Percentiles rank a stretch among this genome's conserved stretches.
These are phyloP conservation scores for Pycnomerus fuliginosus DNA, from an alignment of 2,888 invertebrate species.

Conservation along the genomic window DNA sequence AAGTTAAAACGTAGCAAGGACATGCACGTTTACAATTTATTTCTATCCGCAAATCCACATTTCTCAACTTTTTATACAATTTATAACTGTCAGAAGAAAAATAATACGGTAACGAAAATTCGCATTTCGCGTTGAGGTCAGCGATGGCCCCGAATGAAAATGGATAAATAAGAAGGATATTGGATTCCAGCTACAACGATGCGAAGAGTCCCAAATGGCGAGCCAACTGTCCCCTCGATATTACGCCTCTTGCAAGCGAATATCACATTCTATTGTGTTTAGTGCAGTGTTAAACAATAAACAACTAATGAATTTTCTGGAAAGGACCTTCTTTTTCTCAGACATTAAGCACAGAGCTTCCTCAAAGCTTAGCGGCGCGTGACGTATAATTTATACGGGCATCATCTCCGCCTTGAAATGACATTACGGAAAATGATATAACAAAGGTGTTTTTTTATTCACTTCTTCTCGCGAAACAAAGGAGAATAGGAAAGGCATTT, in stretches of 20 bases:
- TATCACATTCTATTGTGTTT: too few species aligned
- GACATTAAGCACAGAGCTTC: constrained; percentile 4
- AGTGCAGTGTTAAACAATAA: too few species aligned
- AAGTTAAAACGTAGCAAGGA: too few species aligned
- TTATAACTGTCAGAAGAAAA: constrained; percentile 14
- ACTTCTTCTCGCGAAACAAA: constrained; percentile 7
- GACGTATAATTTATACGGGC: constrained; percentile 11
- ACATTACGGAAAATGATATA: constrained; percentile 5
- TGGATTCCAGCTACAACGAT: too few species aligned
- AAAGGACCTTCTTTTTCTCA: constrained; percentile 1
- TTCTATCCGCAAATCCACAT: too few species aligned
- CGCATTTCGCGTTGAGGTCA: constrained; percentile 23
- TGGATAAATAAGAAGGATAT: constrained; percentile 29
- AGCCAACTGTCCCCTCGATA: too few species aligned
- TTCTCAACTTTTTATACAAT: too few species aligned
- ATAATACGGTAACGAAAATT: constrained; percentile 25
- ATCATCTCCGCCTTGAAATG: constrained; percentile 4
- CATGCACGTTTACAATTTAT: too few species aligned
- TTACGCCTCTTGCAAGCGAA: too few species aligned
- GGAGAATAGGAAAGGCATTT: constrained; percentile 27
- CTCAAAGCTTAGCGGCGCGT: neutral
- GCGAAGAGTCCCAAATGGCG: too few species aligned
- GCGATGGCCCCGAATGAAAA: constrained; percentile 23
- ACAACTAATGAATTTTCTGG: too few species aligned
- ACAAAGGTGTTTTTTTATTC: constrained; percentile 4